A percentile compares a stretch with the other conserved stretches of the same genome.
These are phyloP conservation scores for Drosophila subpulchrella DNA, from an alignment of 1,140 invertebrate species.

Conservation along the genomic window DNA sequence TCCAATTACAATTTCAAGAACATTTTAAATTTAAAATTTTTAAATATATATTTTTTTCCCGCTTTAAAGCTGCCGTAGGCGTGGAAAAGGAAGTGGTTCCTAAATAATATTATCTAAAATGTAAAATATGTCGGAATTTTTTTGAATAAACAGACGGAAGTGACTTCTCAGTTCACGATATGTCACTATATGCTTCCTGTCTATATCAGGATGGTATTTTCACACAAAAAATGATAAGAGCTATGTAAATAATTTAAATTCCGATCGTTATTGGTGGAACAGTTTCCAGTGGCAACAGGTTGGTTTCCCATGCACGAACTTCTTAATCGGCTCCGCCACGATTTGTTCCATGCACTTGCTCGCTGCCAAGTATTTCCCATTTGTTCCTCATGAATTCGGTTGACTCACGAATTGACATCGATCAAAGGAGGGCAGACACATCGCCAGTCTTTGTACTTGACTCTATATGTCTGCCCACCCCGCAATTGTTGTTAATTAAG, in stretches of 20 bases:
- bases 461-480: constrained; percentile 15
- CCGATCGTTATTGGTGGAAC: constrained; percentile 10
- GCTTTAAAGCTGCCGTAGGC: too few species aligned
- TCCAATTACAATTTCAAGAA: too few species aligned
- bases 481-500: constrained; percentile 69
- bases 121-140: not conserved
- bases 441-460: constrained; percentile 57
- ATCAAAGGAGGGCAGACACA: constrained; percentile 58
- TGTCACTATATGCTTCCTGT: not conserved
- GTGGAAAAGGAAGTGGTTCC: too few species aligned
- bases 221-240: not conserved
- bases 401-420: constrained; percentile 77
- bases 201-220: not conserved
- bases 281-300: not conserved
- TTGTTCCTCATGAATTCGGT: constrained; percentile 20
- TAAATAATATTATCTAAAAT: too few species aligned
- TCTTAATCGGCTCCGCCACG: constrained; percentile 10
- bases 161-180: not conserved
- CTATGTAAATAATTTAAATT: not conserved
- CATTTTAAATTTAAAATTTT: too few species aligned
- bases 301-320: constrained; percentile 2
- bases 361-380: not conserved
- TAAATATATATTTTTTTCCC: too few species aligned
- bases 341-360: constrained; percentile 34
- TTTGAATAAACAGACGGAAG: not conserved